Percentiles rank a stretch among this genome's conserved stretches.
These are phyloP conservation scores for Trochalopteron elliotii DNA, from an alignment of 2,113 vertebrate species.

Conservation along the genomic window DNA sequence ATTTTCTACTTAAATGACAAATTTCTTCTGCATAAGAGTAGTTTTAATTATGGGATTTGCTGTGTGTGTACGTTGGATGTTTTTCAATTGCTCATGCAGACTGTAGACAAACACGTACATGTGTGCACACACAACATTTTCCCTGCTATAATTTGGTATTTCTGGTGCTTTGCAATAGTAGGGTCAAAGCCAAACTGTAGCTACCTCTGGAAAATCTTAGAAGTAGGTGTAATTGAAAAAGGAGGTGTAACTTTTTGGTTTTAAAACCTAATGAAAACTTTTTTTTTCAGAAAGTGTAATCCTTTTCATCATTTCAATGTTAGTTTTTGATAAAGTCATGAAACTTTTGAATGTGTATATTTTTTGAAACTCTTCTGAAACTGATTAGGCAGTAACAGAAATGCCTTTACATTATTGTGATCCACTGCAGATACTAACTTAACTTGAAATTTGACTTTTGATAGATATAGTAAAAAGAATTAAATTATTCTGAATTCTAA, in stretches of 20 bases:
- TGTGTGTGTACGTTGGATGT: conserved; percentile 15
- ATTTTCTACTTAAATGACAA: conserved; percentile 7
- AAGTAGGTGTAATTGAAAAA: background rate
- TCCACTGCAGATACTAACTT: background rate
- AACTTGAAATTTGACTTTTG: background rate
- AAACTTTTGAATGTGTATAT: background rate
- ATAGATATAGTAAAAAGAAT: background rate
- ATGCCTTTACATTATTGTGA: rapidly evolving
- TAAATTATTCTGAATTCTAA: background rate
- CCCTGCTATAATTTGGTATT: conserved; percentile 1
- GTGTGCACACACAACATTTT: background rate
- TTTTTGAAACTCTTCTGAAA: background rate
- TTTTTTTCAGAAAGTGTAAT: background rate
- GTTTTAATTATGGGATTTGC: conserved; percentile 1
- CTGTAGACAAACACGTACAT: conserved; percentile 32
- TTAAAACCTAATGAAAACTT: background rate
- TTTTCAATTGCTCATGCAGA: conserved; percentile 12
- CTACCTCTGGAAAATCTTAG: conserved; percentile 26
- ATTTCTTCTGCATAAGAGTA: background rate
- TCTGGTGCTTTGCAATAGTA: background rate
- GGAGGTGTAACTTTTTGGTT: background rate
- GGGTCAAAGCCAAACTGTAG: conserved; percentile 6
- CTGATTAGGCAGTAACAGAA: background rate
- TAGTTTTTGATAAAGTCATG: background rate
- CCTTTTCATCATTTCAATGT: background rate